A percentile compares a stretch with the other conserved stretches of the same genome.
These are phyloP conservation scores for Dromas ardeola DNA, from an alignment of 2,113 vertebrate genomes.

Conservation along the genomic window DNA sequence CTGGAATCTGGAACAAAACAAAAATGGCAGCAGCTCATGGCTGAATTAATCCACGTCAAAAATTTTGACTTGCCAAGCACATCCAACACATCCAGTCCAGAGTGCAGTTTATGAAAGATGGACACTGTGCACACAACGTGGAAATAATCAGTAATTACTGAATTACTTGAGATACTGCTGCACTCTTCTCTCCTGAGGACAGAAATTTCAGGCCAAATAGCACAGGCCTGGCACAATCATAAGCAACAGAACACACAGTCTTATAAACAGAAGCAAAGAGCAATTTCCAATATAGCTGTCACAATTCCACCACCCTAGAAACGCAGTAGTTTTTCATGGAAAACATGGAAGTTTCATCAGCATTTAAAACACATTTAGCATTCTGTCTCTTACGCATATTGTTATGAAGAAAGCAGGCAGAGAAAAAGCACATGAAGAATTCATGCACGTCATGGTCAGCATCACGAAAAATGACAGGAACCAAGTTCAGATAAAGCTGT, in stretches of 20 bases:
- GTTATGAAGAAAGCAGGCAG: neutral
- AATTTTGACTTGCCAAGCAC: neutral
- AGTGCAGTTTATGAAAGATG: neutral
- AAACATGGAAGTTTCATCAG: neutral
- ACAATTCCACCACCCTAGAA: neutral
- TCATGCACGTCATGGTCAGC: neutral
- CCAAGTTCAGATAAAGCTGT: neutral
- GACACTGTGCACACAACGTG: neutral
- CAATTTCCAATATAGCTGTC: neutral
- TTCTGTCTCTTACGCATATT: neutral
- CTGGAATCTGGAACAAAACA: neutral
- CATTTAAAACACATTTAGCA: neutral
- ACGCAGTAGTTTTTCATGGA: neutral
- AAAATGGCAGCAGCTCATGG: neutral
- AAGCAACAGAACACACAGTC: neutral
- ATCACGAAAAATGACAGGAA: neutral
- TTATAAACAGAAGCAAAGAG: neutral
- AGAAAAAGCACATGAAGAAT: neutral
- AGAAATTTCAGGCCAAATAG: neutral
- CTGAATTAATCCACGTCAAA: neutral
- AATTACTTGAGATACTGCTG: neutral
- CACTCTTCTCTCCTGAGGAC: neutral
- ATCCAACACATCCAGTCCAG: neutral
- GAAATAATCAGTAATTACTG: neutral
- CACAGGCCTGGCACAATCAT: neutral